Percentiles rank a stretch among this genome's conserved stretches.
These are phyloP conservation scores for Zaprionus taronus DNA, from an alignment of 1,140 invertebrate genomes.

Conservation along the genomic window DNA sequence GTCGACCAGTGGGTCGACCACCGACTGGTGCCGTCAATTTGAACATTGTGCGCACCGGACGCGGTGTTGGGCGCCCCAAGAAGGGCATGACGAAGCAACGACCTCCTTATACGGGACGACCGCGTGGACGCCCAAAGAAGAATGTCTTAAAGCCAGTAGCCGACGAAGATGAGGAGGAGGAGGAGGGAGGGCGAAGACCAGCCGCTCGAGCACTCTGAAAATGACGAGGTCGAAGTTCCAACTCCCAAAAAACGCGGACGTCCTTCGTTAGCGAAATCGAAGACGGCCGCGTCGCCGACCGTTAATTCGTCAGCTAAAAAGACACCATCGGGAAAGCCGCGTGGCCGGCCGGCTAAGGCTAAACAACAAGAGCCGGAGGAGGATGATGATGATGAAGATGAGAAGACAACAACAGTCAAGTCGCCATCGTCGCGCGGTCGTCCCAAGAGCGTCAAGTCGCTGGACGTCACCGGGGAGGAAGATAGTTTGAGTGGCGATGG, in stretches of 20 bases:
- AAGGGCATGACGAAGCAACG: slow-evolving; percentile 62
- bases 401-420: neutral
- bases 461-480: neutral
- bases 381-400: slow-evolving; percentile 37
- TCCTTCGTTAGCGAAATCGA: slow-evolving; percentile 13
- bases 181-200: slow-evolving; percentile 33
- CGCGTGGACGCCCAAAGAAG: slow-evolving; percentile 40
- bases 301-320: too few species aligned
- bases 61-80: slow-evolving; percentile 70
- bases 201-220: slow-evolving; percentile 2
- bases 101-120: slow-evolving; percentile 41
- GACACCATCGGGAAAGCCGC: slow-evolving; percentile 20
- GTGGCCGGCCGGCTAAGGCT: slow-evolving; percentile 37
- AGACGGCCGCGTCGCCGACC: neutral
- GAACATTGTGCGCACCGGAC: slow-evolving; percentile 68
- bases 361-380: slow-evolving; percentile 7
- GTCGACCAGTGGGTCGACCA: slow-evolving; percentile 63
- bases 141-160: slow-evolving; percentile 2
- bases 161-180: slow-evolving; percentile 27
- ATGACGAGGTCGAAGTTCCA: slow-evolving; percentile 22
- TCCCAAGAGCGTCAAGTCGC: neutral
- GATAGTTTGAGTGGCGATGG: neutral
- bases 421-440: slow-evolving; percentile 33
- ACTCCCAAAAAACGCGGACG: slow-evolving; percentile 68
- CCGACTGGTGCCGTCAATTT: slow-evolving; percentile 66